These are phyloP conservation scores for Fukomys damarensis DNA, from an alignment of 2,113 vertebrate genomes.

Conservation along the genomic window DNA sequence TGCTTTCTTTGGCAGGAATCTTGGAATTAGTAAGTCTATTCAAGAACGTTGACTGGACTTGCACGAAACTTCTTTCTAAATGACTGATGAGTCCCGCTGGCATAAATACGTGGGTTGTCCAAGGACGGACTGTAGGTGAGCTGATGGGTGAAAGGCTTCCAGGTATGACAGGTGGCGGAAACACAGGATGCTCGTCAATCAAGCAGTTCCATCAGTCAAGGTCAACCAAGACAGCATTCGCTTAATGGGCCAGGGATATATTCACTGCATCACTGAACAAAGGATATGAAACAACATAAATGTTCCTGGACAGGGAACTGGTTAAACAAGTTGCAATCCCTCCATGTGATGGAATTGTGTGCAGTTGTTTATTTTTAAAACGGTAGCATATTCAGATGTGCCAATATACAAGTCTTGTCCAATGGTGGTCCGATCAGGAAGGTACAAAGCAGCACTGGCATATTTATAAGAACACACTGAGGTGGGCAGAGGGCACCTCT, in stretches of 20 bases:
- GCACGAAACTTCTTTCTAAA: neutral
- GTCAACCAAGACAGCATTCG: neutral
- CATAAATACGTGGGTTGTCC: neutral
- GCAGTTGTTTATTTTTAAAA: neutral
- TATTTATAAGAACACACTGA: too few relatives aligned
- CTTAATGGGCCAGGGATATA: neutral
- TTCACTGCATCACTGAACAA: too few relatives aligned
- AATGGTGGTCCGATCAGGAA: too few relatives aligned
- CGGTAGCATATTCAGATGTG: neutral
- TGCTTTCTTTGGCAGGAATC: neutral
- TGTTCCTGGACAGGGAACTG: neutral
- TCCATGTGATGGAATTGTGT: neutral
- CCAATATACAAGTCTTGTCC: neutral
- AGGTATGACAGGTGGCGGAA: neutral
- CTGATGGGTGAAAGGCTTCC: neutral
- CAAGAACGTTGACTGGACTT: neutral
- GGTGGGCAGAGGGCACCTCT: neutral
- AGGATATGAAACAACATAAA: neutral
- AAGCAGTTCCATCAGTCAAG: neutral
- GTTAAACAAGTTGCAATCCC: neutral
- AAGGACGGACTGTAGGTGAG: neutral
- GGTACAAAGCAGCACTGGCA: neutral
- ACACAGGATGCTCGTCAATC: accelerated
- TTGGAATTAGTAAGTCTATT: neutral
- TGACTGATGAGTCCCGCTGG: neutral